Base-by-base conservation (phyloP, 92 coral and sea anemone species). In the Bergia sp. region DNA sequence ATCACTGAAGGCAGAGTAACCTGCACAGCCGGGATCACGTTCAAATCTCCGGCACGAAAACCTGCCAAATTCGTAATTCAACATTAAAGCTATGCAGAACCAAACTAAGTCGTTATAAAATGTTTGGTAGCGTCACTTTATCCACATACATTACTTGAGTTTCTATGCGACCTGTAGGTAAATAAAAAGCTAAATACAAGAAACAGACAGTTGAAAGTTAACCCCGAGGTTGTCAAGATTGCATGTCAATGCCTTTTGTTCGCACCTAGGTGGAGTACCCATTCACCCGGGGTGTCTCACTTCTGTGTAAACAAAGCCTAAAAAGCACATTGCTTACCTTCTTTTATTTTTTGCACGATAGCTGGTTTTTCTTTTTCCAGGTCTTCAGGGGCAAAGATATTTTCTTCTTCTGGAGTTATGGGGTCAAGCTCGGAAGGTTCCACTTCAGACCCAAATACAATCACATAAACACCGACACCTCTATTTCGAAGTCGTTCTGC, bases 371-470 rank as follows among this genome's bases (percentile, higher is more conserved):
- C 78, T 69, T 84, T 84, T 29, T 84, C 87, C 64, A 84, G 42
- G 55, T 84, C 65, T 84, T 84, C 44, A 37, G 77, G 78, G 4
- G 67, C 77, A 45, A 84, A 84, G 13, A 84, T 15, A 8, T 84
- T 73, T 47, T 84, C 86, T 43, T 83, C 43, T 77, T 83, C 79
- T 45, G 78, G 79, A 36, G 74, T 73, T 55, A 84, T 45, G 1
- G 79, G 79, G 16, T 84, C 67, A 9, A 84, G n/a, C 66, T 84
- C 44, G 43, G 77, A 71, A 23, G 78, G 79, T 69, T 84, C 13
- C 11, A 84, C 77, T 7, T 84, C 47, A 6, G 77, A 74, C 71
- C 87, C 87, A 84, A 84, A n/a, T 42, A 79, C 87, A 84, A 84
- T 84, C 20, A 84, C 77, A 71, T 69, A 45, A 0, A 84, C 64